A percentile compares a stretch with the other conserved stretches of the same genome.
Conservation (phyloP, 1,140 invertebrate species). For the Magallana gigas region DNA sequence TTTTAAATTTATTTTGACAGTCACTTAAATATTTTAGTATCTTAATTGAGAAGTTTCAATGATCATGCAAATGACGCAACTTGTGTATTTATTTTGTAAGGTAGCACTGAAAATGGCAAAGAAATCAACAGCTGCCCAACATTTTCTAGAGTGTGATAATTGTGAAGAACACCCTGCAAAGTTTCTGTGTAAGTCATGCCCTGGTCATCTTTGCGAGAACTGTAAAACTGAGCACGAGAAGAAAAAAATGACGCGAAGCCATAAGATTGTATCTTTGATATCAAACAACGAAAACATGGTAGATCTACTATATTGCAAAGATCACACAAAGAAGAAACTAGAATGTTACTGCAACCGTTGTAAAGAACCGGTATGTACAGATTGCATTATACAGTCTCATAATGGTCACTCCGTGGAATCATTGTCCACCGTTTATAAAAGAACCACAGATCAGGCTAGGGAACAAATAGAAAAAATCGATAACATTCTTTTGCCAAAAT, state of each 20-base stretch:
- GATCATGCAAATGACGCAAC: too few relatives aligned
- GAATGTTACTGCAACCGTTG: neutral
- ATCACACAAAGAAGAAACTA: neutral
- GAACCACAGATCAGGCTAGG: neutral
- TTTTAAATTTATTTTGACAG: too few relatives aligned
- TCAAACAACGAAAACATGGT: neutral
- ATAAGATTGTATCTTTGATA: neutral
- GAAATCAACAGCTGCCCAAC: neutral
- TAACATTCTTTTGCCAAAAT: neutral
- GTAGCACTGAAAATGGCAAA: neutral
- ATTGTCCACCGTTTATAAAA: neutral
- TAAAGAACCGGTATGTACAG: neutral
- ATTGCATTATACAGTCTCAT: neutral
- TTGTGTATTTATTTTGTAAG: neutral
- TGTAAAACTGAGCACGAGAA: neutral
- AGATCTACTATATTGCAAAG: neutral
- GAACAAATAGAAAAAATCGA: neutral
- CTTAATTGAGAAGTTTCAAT: too few relatives aligned
- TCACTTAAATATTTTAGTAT: too few relatives aligned
- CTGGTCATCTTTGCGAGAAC: neutral
- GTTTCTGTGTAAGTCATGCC: neutral
- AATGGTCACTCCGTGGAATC: neutral
- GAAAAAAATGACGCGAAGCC: neutral
- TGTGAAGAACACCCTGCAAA: neutral
- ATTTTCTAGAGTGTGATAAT: neutral